Conservation (phyloP, 2,888 invertebrate genomes). For the Cheilosia variabilis region DNA sequence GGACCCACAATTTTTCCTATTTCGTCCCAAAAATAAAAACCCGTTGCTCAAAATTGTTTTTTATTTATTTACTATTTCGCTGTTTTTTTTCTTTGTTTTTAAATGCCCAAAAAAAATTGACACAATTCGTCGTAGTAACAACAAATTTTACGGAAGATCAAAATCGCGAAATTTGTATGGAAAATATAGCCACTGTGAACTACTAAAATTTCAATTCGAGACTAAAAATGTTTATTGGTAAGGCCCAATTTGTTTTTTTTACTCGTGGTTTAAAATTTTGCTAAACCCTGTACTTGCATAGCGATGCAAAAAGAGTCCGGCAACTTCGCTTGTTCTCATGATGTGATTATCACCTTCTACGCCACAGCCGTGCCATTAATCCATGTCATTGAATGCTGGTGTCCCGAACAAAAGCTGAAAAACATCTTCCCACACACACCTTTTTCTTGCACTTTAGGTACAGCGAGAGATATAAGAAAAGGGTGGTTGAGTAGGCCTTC, state of each 20-base stretch:
- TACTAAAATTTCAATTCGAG: no score
- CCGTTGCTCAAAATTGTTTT: no score
- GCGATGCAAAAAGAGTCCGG: not conserved
- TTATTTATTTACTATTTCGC: no score
- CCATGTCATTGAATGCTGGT: slow-evolving; percentile 47
- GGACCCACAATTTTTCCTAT: no score
- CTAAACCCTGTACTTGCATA: slow-evolving; percentile 35
- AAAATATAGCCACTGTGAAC: no score
- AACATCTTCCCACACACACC: slow-evolving; percentile 82
- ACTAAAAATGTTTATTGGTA: no score
- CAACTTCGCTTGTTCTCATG: slow-evolving; percentile 11
- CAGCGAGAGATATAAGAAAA: slow-evolving; percentile 16
- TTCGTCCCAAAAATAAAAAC: no score
- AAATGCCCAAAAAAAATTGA: not conserved
- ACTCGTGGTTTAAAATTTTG: not conserved
- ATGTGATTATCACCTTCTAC: slow-evolving; percentile 49
- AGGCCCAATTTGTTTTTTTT: not conserved
- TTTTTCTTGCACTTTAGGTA: slow-evolving; percentile 61
- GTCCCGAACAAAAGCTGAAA: slow-evolving; percentile 31
- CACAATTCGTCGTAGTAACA: not conserved
- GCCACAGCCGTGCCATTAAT: slow-evolving; percentile 41
- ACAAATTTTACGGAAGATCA: no score
- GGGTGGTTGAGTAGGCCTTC: slow-evolving; percentile 27
- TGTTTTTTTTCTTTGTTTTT: no score
- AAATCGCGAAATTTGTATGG: no score